Percentiles rank a stretch among this genome's conserved stretches.
phyloP scores from a whole-genome alignment of 1,140 invertebrate species.

The Ceratina australensis region DNA sequence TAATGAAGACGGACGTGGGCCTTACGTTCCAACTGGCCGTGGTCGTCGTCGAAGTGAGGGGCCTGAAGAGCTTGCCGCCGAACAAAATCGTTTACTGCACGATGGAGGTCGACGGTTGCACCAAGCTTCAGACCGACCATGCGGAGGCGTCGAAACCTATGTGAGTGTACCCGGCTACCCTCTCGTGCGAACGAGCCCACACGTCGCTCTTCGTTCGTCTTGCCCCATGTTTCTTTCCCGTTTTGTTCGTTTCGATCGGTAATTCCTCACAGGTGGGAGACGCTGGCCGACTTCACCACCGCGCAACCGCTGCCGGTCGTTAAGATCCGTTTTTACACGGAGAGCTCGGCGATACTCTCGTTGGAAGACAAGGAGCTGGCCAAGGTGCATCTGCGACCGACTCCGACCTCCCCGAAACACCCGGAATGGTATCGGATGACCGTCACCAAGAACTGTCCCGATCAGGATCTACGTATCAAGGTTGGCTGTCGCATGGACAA shows the following conservation, averaged over 20 bases:
- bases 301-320: conserved; percentile 97
- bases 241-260: not conserved
- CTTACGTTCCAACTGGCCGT: conserved; percentile 98
- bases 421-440: conserved; percentile 99
- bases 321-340: conserved; percentile 98
- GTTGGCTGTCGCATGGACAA: conserved; percentile 99
- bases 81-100: conserved; percentile 99
- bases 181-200: not conserved
- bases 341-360: conserved; percentile 98
- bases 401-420: conserved; percentile 93
- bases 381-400: conserved; percentile 94
- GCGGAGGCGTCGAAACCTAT: conserved; percentile 99
- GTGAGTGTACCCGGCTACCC: conserved; percentile 80
- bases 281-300: conserved; percentile 99
- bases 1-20: conserved; percentile 98
- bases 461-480: conserved; percentile 98
- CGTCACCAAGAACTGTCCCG: conserved; percentile 95
- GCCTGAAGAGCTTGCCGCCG: conserved; percentile 96
- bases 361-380: conserved; percentile 99
- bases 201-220: not conserved
- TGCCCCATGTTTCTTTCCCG: not conserved
- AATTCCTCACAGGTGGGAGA: conserved; percentile 89
- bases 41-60: conserved; percentile 98
- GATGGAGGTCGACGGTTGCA: conserved; percentile 99
- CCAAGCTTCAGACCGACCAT: conserved; percentile 99